Percentiles rank a stretch among this genome's conserved stretches.
Conservation (phyloP, 1,140 invertebrate species). For the Thaumetopoea pityocampa region DNA sequence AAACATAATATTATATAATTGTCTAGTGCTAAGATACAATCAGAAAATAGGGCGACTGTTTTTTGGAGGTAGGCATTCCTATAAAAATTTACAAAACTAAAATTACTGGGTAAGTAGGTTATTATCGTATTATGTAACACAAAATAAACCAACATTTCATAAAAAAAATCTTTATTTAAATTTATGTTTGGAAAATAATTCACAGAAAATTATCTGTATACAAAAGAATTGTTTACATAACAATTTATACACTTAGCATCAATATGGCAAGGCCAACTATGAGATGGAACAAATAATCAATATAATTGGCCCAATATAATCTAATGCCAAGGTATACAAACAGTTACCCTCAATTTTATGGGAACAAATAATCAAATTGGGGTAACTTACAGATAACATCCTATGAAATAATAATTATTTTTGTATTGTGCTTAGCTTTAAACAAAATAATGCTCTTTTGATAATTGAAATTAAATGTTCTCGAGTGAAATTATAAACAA, state of each 20-base stretch:
- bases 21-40: too few relatives aligned
- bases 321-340: conserved; percentile 3
- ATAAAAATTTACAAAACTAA: too few relatives aligned
- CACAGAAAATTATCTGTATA: conserved; percentile 18
- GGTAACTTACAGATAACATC: conserved; percentile 20
- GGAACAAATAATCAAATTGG: conserved; percentile 60
- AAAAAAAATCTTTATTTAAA: conserved; percentile 19
- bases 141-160: conserved; percentile 15
- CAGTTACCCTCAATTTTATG: conserved; percentile 40
- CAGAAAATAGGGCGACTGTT: too few relatives aligned
- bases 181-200: conserved; percentile 18
- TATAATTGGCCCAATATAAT: conserved; percentile 16
- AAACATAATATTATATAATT: too few relatives aligned
- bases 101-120: conserved; percentile 2
- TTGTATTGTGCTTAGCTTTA: conserved; percentile 13
- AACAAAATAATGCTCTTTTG: conserved; percentile 17
- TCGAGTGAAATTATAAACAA: conserved; percentile 48
- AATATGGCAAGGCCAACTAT: conserved; percentile 18
- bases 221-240: conserved; percentile 10
- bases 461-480: conserved; percentile 13
- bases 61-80: too few relatives aligned
- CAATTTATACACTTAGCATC: conserved; percentile 8
- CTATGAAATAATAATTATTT: conserved; percentile 17
- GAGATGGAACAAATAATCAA: conserved; percentile 47
- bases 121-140: background rate